Evolutionary conservation across 2,113 vertebrate species (phyloP).

Genomic region (Nettapus auritus): DNA sequence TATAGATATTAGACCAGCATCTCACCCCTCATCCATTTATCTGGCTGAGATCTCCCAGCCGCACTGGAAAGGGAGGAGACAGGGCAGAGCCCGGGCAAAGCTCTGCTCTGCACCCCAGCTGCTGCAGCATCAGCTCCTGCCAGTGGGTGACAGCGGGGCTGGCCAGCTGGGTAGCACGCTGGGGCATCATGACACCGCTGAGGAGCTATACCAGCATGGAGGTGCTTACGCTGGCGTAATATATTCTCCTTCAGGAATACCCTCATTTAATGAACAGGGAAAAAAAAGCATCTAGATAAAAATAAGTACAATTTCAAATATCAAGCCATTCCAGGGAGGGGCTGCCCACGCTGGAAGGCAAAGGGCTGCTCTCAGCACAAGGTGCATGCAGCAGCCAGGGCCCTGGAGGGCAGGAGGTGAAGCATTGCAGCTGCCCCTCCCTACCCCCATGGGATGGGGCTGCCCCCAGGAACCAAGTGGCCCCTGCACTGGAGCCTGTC

Average conservation of each 20-base stretch:
- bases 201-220: rapidly evolving
- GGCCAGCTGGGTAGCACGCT: rapidly evolving
- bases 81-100: background rate
- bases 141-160: background rate
- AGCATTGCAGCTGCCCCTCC: background rate
- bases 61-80: background rate
- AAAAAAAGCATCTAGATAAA: background rate
- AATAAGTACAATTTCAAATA: background rate
- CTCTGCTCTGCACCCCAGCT: background rate
- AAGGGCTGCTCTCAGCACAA: background rate
- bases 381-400: background rate
- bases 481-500: background rate
- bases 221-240: background rate
- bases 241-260: background rate
- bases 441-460: background rate
- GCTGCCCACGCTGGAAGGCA: rapidly evolving
- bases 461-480: background rate
- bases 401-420: background rate
- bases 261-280: background rate
- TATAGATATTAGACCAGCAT: rapidly evolving
- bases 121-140: background rate
- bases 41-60: background rate
- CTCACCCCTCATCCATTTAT: rapidly evolving
- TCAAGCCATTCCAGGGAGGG: background rate
- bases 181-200: background rate